Evolutionary conservation across 2,888 invertebrate species (phyloP), one percentile per base, ranked within the genome.

Genomic region (Omphaloscelis lunosa): DNA sequence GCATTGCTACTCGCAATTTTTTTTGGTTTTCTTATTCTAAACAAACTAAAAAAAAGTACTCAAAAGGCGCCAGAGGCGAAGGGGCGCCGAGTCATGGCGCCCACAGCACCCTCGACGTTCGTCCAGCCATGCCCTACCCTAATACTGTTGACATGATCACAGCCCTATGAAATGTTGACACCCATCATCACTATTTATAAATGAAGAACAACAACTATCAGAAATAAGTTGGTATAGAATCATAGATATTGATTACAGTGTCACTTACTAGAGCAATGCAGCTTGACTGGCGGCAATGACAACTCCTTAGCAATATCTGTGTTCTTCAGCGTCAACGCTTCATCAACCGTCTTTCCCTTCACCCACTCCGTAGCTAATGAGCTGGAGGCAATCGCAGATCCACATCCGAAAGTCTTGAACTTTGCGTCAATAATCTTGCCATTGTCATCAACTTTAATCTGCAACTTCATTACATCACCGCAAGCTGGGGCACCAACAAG

Each of bases 401-500:
- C 99, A 93, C 99, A 99, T 29, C 99, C 99, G 96, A 99, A 99
- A 0, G 99, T 99, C 96, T 99, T 99, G 94, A 99, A 99, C 95
- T 99, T 99, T 0, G 99, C 99, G 96, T 99, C 99, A 90, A 99
- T 97, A 78, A 99, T 99, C 95, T 99, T 99, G 67, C 99, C 99
- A 95, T 99, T 97, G 0, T 99, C 98, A 92, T 99, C 99, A 63
- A 99, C 96, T 95, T 98, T 98, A 86, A 99, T 99, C 96, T 99
- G 99, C 76, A 99, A 96, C 95, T 99, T 99, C 99, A 99, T 99
- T 41, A 99, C 99, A 96, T 99, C 99, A 71, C 99, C 99, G 93
- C 99, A 99, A 29, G 99, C 99, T 5, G 99, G 99, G 8, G 99
- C 99, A 39, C 99, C 99, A 20, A 99, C 99, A 11, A 99, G 97